These are phyloP conservation scores for human (Homo sapiens) DNA, from an alignment of 2,113 vertebrate genomes.

Conservation along the genomic window GRCh38 chr2:179992001-179992500, in stretches of 20 bases:
- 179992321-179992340: neutral
- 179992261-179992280: neutral
- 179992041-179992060: neutral
- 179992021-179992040: neutral
- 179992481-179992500: neutral
- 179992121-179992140: neutral
- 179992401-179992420: neutral
- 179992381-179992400: neutral
- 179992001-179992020: neutral
- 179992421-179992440: neutral
- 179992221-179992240: neutral
- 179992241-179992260: neutral
- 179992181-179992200: neutral
- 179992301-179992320: neutral
- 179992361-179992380: neutral
- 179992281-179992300: neutral
- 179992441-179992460: neutral
- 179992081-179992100: neutral
- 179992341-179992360: neutral
- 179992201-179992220: neutral
- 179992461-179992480: conserved; percentile 6
- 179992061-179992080: neutral
- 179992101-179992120: neutral
- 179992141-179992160: conserved; percentile 36
- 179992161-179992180: neutral